Base-by-base conservation (phyloP, 1,140 invertebrate genomes). In the Musca domestica region DNA sequence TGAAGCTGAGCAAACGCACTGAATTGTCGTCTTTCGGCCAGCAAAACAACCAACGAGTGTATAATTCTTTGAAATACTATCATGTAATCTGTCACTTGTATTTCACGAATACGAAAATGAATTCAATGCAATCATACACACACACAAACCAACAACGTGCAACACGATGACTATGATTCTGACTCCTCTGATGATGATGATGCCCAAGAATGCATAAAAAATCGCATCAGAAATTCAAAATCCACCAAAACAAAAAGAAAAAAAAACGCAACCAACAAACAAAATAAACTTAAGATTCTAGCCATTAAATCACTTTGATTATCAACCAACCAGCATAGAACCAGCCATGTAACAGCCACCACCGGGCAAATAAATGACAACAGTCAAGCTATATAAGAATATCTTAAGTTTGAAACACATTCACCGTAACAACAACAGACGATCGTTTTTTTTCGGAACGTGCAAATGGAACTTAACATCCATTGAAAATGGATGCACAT, bases 61-160 rank as follows among this genome's bases (percentile, higher is more conserved):
- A 56, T 56, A 56, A 56, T 56, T 56, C 52, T 25, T 56, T 56
- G 23, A 56, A 56, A 56, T 56, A 56, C 52, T 56, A 56, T 56
- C 52, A 56, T 56, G 52, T 56, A 56, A 56, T 56, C 52, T 56
- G 52, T 56, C 52, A 56, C 52, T 56, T 56, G 52, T 56, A 56
- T 56, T 56, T 56, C 52, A 56, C 22, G 52, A 56, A 56, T 22
- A 56, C 52, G 20, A 56, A 56, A 56, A 41, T 41, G 34, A 41
- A 41, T 41, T 41, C 34, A 41, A 41, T 41, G 34, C 34, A 41
- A n/a, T 2, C 34, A n/a, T n/a, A 17, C n/a, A 52, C 3, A 23
- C 51, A 14, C 6, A 27, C 52, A 56, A 56, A 56, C 52, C 25
- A 41, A 56, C 23, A 54, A 54, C 52, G 22, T 56, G 23, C 23